Conservation (phyloP, 2,113 vertebrate species). For the Hippolais icterina region DNA sequence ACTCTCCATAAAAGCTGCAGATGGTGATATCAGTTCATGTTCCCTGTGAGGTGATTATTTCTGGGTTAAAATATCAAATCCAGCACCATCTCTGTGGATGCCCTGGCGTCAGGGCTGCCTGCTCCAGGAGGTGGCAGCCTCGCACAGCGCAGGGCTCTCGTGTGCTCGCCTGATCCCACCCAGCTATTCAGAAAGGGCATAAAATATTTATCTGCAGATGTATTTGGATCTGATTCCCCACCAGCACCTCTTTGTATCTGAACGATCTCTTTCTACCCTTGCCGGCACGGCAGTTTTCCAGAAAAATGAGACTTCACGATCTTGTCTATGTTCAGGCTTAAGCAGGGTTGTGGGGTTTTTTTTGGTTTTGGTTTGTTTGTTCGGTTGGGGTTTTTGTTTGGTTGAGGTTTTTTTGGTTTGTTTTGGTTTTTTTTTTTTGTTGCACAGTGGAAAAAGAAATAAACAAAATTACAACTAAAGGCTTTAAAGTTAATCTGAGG, state of each 20-base stretch:
- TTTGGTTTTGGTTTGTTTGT: not conserved
- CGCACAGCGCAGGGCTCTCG: not conserved
- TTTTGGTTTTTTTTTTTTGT: not conserved
- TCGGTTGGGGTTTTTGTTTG: not conserved
- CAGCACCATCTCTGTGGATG: not conserved
- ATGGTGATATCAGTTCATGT: not conserved
- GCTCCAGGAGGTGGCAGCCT: slow-evolving; percentile 59
- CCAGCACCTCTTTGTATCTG: not conserved
- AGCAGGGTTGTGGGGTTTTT: not conserved
- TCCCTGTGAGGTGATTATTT: not conserved
- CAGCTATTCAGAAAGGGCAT: not conserved
- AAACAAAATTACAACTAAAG: not conserved
- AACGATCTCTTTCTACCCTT: slow-evolving; percentile 6
- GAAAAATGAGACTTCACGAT: not conserved
- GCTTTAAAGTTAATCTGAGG: slow-evolving; percentile 9
- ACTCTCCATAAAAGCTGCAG: not conserved
- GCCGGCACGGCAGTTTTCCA: not conserved
- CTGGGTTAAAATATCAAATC: not conserved
- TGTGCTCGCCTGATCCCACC: not conserved
- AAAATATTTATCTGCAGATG: slow-evolving; percentile 42
- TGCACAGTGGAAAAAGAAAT: not conserved
- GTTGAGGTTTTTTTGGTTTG: not conserved
- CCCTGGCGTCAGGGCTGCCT: not conserved
- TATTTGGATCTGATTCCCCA: not conserved
- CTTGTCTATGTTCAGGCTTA: not conserved